phyloP scores from a whole-genome alignment of 1,140 invertebrate species.

The Macrosteles quadrilineatus region DNA sequence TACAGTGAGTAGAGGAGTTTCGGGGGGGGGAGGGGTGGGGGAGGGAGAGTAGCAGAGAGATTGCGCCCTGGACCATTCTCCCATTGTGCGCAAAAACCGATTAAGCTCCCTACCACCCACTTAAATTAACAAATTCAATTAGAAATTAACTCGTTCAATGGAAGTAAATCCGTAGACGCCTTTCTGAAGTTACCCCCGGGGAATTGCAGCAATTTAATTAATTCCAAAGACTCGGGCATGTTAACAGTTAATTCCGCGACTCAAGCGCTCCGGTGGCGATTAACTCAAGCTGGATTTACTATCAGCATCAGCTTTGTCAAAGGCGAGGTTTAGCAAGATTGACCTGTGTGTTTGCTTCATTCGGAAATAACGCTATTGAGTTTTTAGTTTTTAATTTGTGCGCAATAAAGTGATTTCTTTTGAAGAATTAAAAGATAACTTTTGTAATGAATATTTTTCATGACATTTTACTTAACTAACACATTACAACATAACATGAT shows the following conservation, averaged over 20 bases:
- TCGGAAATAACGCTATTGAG: no score
- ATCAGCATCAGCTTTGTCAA: conserved; percentile 9
- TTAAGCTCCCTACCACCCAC: conserved; percentile 30
- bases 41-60: not conserved
- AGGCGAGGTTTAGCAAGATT: not conserved
- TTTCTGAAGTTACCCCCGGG: conserved; percentile 22
- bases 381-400: no score
- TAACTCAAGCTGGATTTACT: conserved; percentile 2
- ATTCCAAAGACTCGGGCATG: conserved; percentile 15
- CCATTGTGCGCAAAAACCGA: conserved; percentile 33
- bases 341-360: no score
- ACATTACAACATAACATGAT: no score
- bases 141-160: conserved; percentile 40
- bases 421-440: no score
- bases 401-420: no score
- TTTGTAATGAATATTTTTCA: no score
- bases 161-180: conserved; percentile 26
- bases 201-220: conserved; percentile 32
- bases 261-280: not conserved
- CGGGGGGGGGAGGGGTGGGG: not conserved
- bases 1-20: no score
- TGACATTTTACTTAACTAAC: no score
- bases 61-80: not conserved
- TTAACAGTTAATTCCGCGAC: conserved; percentile 30
- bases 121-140: conserved; percentile 42